Conservation (phyloP, 1,140 invertebrate species). For the Littorina saxatilis region DNA sequence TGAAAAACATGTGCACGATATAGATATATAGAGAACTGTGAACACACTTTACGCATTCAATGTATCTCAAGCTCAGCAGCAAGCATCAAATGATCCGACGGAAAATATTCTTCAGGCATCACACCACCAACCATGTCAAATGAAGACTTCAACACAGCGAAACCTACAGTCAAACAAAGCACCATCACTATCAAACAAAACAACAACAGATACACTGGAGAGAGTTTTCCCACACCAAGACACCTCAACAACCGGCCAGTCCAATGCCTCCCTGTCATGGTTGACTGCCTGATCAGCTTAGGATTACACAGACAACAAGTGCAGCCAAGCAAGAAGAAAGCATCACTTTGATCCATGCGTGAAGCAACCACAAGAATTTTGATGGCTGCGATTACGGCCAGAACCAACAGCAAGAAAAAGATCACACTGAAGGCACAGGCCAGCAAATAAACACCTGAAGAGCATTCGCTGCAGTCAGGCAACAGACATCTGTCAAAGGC, state of each 20-base stretch:
- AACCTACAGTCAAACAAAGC: slow-evolving; percentile 25
- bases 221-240: slow-evolving; percentile 55
- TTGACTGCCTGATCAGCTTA: slow-evolving; percentile 37
- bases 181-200: slow-evolving; percentile 36
- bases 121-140: slow-evolving; percentile 49
- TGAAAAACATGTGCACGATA: no score
- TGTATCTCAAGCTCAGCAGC: slow-evolving; percentile 39
- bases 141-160: slow-evolving; percentile 39
- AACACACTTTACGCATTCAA: no score
- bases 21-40: no score
- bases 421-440: slow-evolving; percentile 41
- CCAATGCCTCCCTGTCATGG: slow-evolving; percentile 31
- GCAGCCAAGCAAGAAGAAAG: slow-evolving; percentile 53
- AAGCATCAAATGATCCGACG: slow-evolving; percentile 68
- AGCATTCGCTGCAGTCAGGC: slow-evolving; percentile 63
- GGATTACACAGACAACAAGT: slow-evolving; percentile 64
- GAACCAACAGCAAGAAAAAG: slow-evolving; percentile 45
- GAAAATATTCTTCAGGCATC: slow-evolving; percentile 63
- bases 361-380: slow-evolving; percentile 52
- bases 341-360: slow-evolving; percentile 42
- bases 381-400: slow-evolving; percentile 53
- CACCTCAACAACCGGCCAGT: slow-evolving; percentile 37
- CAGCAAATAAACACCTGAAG: slow-evolving; percentile 34
- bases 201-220: slow-evolving; percentile 55
- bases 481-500: slow-evolving; percentile 56